These are phyloP conservation scores for Mus minutoides DNA, from an alignment of 2,797 vertebrate genomes.

Conservation along the genomic window DNA sequence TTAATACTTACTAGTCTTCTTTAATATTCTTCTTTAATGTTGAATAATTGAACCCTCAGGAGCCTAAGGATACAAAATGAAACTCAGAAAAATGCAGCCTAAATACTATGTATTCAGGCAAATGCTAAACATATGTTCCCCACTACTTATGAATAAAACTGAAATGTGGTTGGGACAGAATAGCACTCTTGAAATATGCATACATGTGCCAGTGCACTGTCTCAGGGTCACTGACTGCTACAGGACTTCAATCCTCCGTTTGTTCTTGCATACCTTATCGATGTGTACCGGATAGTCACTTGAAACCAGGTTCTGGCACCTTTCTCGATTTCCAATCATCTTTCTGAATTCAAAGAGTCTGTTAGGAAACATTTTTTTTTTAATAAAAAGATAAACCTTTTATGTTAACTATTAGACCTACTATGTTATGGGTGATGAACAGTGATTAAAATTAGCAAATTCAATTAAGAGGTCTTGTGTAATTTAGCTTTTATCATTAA, in stretches of 20 bases:
- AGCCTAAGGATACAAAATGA: slow-evolving; percentile 65
- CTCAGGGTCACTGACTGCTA: background rate
- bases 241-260: background rate
- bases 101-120: slow-evolving; percentile 57
- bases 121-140: slow-evolving; percentile 30
- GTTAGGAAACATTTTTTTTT: slow-evolving; percentile 62
- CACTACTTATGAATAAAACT: background rate
- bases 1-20: slow-evolving; percentile 35
- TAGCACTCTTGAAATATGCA: slow-evolving; percentile 20
- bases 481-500: slow-evolving; percentile 55
- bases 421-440: background rate
- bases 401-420: background rate
- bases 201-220: background rate
- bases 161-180: background rate
- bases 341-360: slow-evolving; percentile 99
- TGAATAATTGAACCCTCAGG: slow-evolving; percentile 47
- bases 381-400: background rate
- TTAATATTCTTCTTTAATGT: slow-evolving; percentile 49
- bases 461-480: slow-evolving; percentile 10
- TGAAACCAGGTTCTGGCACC: slow-evolving; percentile 93
- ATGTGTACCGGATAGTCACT: slow-evolving; percentile 96
- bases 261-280: slow-evolving; percentile 91
- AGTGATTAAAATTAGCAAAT: slow-evolving; percentile 54
- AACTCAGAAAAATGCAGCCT: slow-evolving; percentile 49
- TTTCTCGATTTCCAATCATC: slow-evolving; percentile 95